Evolutionary conservation across 2,888 invertebrate genomes (phyloP).

Genomic region (Tinea pellionella): DNA sequence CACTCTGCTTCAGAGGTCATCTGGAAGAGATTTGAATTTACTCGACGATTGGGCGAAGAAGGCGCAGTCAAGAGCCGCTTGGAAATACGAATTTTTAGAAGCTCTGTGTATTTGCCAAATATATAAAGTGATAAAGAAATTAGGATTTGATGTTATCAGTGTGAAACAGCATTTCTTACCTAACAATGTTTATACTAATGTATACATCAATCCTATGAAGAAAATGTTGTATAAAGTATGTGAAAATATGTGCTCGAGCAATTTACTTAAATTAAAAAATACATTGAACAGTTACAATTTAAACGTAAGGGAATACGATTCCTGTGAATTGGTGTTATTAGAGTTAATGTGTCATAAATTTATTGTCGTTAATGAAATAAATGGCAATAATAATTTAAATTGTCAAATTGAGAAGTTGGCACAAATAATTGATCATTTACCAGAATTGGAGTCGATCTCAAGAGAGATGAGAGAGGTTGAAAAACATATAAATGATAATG

Average conservation of each 20-base stretch:
- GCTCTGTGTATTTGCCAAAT: conserved; percentile 48
- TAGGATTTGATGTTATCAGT: conserved; percentile 38
- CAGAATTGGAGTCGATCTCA: conserved; percentile 31
- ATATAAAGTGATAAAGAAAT: conserved; percentile 40
- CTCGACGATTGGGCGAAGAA: conserved; percentile 48
- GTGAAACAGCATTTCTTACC: conserved; percentile 37
- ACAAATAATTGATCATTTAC: conserved; percentile 38
- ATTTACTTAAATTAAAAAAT: conserved; percentile 38
- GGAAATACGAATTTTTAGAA: conserved; percentile 56
- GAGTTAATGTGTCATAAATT: conserved; percentile 26
- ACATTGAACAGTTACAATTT: conserved; percentile 37
- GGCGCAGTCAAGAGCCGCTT: conserved; percentile 35
- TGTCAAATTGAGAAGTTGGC: conserved; percentile 33
- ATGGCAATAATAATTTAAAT: not conserved
- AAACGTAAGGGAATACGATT: conserved; percentile 38
- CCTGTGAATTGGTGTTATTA: conserved; percentile 46
- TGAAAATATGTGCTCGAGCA: conserved; percentile 40
- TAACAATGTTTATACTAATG: conserved; percentile 28
- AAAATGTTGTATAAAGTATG: conserved; percentile 48
- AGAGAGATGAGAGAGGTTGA: conserved; percentile 33
- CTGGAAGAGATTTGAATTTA: conserved; percentile 34
- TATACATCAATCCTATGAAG: conserved; percentile 44
- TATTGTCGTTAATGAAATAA: not conserved
- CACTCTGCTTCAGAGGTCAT: conserved; percentile 41
- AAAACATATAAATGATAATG: conserved; percentile 24